Evolutionary conservation across 2,797 vertebrate genomes (phyloP), one percentile per base, ranked within the genome.

Genomic region (Phylloscopus collybita): DNA sequence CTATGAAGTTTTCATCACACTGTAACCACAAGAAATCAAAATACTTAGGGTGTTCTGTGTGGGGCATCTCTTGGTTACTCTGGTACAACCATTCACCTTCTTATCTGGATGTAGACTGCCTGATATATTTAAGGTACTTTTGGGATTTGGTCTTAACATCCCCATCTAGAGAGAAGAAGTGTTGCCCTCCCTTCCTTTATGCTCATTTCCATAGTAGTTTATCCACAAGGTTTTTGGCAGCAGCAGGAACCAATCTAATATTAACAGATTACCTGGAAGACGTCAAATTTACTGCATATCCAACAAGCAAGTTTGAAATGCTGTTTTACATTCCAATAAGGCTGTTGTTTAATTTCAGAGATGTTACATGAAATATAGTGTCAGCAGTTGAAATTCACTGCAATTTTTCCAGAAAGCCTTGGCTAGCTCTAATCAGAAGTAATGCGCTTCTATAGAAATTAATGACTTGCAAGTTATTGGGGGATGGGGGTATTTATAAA

Each of bases 61-160:
- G 54, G 34, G 32, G 14, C 47, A 65, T 42, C 34, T 82, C 42
- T 67, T 80, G 19, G 56, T 71, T 10, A 9, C 8, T 44, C 19
- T 53, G n/a, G 47, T 5, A 16, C 29, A 50, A 8, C 21, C 15
- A 4, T 42, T 72, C 69, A 40, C 21, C 30, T 71, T 70, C 21
- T 45, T 40, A 1, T 11, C n/a, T 38, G 9, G 34, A n/a, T 32
- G 26, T 1, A 56, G 20, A n/a, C 15, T 2, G 0, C 23, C 10
- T 38, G 49, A 16, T 6, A 6, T n/a, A 69, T 49, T 60, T 50
- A 81, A 69, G 26, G 29, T 42, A 17, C 4, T 44, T 70, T 16
- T 6, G 20, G 26, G 21, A 25, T 65, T 86, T 71, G 38, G 66
- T 45, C 10, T 67, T 47, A 30, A 15, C 10, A 75, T 51, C 30